Percentiles rank a stretch among this genome's conserved stretches.
These are phyloP conservation scores for Tapera naevia DNA, from an alignment of 2,797 vertebrate genomes.

Conservation along the genomic window DNA sequence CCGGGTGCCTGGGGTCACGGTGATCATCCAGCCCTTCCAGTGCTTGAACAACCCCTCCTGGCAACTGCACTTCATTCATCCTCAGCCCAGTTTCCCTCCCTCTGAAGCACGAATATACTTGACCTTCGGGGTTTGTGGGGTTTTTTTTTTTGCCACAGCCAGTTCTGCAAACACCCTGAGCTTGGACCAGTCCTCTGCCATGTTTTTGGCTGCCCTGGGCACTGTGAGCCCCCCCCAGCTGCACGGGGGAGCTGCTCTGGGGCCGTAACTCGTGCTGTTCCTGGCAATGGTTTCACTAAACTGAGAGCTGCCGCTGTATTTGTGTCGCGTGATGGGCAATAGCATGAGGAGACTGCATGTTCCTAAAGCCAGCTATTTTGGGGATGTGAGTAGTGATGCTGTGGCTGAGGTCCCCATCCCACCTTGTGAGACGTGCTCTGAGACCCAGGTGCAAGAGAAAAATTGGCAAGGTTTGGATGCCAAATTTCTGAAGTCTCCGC, in stretches of 20 bases:
- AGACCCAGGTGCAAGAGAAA: neutral
- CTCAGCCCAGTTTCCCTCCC: neutral
- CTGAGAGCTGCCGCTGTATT: neutral
- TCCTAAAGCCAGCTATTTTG: constrained; percentile 4
- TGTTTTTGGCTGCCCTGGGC: neutral
- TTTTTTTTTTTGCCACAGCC: neutral
- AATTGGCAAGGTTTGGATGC: neutral
- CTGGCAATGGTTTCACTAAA: neutral
- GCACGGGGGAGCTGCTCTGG: neutral
- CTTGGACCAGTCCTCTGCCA: neutral
- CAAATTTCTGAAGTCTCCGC: neutral
- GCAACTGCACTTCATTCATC: neutral
- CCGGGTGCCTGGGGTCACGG: accelerated
- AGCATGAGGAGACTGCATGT: neutral
- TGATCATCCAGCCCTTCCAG: neutral
- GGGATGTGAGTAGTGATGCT: neutral
- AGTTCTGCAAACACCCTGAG: neutral
- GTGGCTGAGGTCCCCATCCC: neutral
- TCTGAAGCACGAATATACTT: neutral
- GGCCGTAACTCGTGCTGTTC: neutral
- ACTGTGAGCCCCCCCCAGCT: neutral
- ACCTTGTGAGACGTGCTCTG: accelerated
- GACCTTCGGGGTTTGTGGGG: neutral
- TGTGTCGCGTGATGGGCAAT: neutral
- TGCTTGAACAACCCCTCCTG: neutral